Evolutionary conservation across 2,888 invertebrate species (phyloP).

Genomic region (Mimachlamys varia): DNA sequence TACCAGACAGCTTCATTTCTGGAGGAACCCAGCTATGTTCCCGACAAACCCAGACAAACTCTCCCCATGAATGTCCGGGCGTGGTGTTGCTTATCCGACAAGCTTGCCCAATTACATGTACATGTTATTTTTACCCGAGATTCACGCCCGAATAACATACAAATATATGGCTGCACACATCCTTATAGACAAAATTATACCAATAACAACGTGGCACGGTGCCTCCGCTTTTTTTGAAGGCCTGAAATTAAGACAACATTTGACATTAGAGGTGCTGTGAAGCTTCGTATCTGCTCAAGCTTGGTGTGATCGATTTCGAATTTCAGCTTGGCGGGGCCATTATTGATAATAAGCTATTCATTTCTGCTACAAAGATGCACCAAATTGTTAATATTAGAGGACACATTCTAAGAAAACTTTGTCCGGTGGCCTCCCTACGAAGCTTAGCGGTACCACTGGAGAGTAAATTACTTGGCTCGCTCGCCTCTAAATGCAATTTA

Average conservation of each 20-base stretch:
- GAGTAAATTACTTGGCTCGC: slow-evolving; percentile 18
- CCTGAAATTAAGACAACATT: slow-evolving; percentile 4
- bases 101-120: slow-evolving; percentile 17
- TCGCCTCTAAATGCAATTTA: slow-evolving; percentile 3
- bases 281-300: neutral
- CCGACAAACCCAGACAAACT: neutral
- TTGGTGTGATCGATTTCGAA: neutral
- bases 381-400: neutral
- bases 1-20: no score
- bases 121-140: neutral
- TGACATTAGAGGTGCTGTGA: neutral
- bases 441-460: slow-evolving; percentile 2
- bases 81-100: neutral
- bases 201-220: neutral
- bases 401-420: neutral
- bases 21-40: no score
- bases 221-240: neutral
- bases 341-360: slow-evolving; percentile 12
- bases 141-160: neutral
- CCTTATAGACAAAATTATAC: neutral
- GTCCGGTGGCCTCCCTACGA: neutral
- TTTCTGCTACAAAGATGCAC: slow-evolving; percentile 22
- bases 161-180: neutral
- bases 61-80: neutral
- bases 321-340: neutral